Base-by-base conservation (phyloP, 2,113 vertebrate genomes). In the Dasyprocta punctata region DNA sequence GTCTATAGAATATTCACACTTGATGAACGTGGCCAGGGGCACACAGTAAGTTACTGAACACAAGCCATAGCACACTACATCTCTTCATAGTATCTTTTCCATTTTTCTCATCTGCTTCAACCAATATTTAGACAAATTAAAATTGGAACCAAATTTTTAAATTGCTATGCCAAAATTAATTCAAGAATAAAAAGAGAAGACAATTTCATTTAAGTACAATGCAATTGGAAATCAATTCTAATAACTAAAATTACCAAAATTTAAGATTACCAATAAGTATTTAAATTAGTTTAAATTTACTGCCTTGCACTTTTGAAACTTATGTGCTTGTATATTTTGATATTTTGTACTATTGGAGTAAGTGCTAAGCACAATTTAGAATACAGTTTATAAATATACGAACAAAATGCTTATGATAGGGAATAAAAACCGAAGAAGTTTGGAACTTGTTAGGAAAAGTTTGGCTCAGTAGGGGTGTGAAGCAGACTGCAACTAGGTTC, bases 51-150 rank as follows among this genome's bases (percentile, higher is more conserved):
- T 86, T 44, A 44, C 26, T 71, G 36, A 77, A 20, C 13, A 86
- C 10, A 75, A 54, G 0, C 1, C 13, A 28, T 12, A 2, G 2
- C 49, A 84, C 1, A 20, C 1, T 33, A 3, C 44, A 58, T 20
- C 36, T 38, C 22, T 26, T 13, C 4, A 80, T 13, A 52, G 3
- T 81, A 54, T 28, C 16, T 41, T 90, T 92, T 92, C n/a, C 8
- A 81, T 56, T 2, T 54, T 85, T 1, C 2, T 78, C 22, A 63
- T 11, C 41, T 1, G 11, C 60, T 88, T 91, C 38, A 81, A 69
- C 19, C 14, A 61, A 81, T 73, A 81, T 54, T 80, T 89, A 73
- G n/a, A 80, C 0, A 85, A 73, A 65, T 19, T 71, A n/a, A 86
- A 89, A 58, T 78, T 56, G 86, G 65, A 82, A 38, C 0, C 7